A percentile compares a stretch with the other conserved stretches of the same genome.
These are phyloP conservation scores for Chondrosia reniformis DNA, from an alignment of 37 sponge, comb jelly and placozoan species.

Conservation along the genomic window DNA sequence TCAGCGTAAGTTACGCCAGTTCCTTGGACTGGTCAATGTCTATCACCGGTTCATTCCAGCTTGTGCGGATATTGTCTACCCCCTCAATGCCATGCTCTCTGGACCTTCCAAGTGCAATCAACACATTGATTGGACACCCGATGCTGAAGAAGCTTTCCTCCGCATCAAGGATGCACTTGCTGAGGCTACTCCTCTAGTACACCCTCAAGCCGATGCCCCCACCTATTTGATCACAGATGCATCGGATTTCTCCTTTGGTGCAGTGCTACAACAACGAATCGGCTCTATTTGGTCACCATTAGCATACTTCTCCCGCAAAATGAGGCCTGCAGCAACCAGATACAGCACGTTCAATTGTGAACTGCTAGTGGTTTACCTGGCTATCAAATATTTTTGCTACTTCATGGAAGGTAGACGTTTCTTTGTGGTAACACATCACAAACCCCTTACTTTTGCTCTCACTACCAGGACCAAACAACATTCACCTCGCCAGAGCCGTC, in stretches of 20 bases:
- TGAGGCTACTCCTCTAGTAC: background rate
- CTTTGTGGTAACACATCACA: slow-evolving; percentile 27
- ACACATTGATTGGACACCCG: background rate
- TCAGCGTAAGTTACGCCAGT: slow-evolving; percentile 26
- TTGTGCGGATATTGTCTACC: too few species aligned
- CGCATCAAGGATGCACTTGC: background rate
- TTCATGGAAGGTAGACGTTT: slow-evolving; percentile 49
- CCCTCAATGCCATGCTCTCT: too few species aligned
- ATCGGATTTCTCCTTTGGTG: slow-evolving; percentile 24
- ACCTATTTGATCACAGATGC: slow-evolving; percentile 3
- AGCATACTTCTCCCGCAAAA: slow-evolving; percentile 34
- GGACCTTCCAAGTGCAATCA: slow-evolving; percentile 14
- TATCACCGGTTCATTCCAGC: slow-evolving; percentile 25
- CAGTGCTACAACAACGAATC: slow-evolving; percentile 21
- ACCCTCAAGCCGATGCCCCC: background rate
- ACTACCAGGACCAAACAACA: background rate
- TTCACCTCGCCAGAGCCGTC: slow-evolving; percentile 24
- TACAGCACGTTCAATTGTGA: slow-evolving; percentile 47
- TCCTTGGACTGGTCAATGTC: slow-evolving; percentile 37
- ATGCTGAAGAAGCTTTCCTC: background rate
- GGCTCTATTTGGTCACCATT: slow-evolving; percentile 6
- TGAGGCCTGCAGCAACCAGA: slow-evolving; percentile 25
- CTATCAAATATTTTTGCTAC: slow-evolving; percentile 33
- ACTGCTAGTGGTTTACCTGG: slow-evolving; percentile 30
- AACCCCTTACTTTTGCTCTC: slow-evolving; percentile 20